These are phyloP conservation scores for Adelges cooleyi DNA, from an alignment of 1,140 invertebrate genomes.

Conservation along the genomic window DNA sequence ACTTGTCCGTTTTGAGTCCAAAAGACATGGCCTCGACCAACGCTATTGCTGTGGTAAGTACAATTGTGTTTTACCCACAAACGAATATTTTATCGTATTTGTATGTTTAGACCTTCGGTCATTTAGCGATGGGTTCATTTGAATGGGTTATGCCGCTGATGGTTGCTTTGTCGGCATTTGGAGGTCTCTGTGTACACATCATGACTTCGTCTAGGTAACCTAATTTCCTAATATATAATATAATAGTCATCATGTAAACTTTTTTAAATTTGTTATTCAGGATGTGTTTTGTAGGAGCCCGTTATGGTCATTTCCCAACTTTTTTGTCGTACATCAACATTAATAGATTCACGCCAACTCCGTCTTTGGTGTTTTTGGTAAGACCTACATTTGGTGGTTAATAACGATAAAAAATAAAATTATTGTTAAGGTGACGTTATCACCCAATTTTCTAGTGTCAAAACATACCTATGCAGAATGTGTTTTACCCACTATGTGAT, in stretches of 20 bases:
- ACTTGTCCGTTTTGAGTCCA: constrained; percentile 79
- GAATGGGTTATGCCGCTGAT: constrained; percentile 70
- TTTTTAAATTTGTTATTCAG: constrained; percentile 37
- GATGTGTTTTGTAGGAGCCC: constrained; percentile 82
- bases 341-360: constrained; percentile 66
- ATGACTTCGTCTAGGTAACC: constrained; percentile 65
- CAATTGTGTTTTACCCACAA: not conserved
- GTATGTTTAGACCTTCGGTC: constrained; percentile 46
- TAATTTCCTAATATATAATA: too few relatives aligned
- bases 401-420: too few relatives aligned
- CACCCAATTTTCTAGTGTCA: too few relatives aligned
- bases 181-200: constrained; percentile 76
- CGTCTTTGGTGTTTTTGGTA: constrained; percentile 76
- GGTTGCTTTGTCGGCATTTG: constrained; percentile 74
- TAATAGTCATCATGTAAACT: too few relatives aligned
- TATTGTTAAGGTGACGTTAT: too few relatives aligned
- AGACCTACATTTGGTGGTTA: too few relatives aligned
- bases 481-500: too few relatives aligned
- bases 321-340: constrained; percentile 75
- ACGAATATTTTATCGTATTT: not conserved
- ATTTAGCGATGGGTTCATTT: constrained; percentile 67
- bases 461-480: too few relatives aligned
- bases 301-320: constrained; percentile 77
- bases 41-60: constrained; percentile 86
- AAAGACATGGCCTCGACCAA: constrained; percentile 69